Base-by-base conservation (phyloP, 2,797 vertebrate species). In the Phoebastria nigripes region DNA sequence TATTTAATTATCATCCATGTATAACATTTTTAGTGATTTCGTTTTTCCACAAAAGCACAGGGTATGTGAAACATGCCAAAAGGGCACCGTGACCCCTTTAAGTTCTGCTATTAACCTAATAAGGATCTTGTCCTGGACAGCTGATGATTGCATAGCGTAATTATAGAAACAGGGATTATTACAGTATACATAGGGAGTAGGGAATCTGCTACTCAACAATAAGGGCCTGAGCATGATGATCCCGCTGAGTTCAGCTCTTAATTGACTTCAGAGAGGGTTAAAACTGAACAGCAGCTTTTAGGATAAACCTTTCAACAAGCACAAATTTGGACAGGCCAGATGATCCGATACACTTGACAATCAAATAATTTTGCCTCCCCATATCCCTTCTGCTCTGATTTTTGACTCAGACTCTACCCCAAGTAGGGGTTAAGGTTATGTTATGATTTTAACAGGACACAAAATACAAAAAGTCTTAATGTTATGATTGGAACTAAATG, bases 71-170 rank as follows among this genome's bases (percentile, higher is more conserved):
- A 85, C 76, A 88, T 16, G 96, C 97, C 96, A 96, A 96, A 97
- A 98, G 97, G 96, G 86, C 97, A 97, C 66, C 76, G 65, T 98
- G 98, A 98, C 98, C 97, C 88, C 96, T 97, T 97, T 96, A 97
- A 97, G 41, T 97, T 96, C 94, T 97, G 56, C 92, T 95, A 97
- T 97, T 97, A 98, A 54, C 97, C 97, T 98, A 98, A 98, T 97
- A 98, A 98, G 97, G 98, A 96, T 96, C 92, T 97, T 95, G 91
- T 63, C 92, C 63, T 73, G 78, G 94, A 96, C 84, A 97, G 95
- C 82, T 96, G 93, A 88, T 97, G 97, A 97, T 97, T 95, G 78
- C 92, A 87, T 63, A 71, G 91, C 89, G 35, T 96, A 97, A 98
- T 97, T 97, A 98, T 97, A 98, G 97, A 95, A 94, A 95, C 96